Evolutionary conservation across 1,140 invertebrate species (phyloP).

Genomic region (Microplitis demolitor): DNA sequence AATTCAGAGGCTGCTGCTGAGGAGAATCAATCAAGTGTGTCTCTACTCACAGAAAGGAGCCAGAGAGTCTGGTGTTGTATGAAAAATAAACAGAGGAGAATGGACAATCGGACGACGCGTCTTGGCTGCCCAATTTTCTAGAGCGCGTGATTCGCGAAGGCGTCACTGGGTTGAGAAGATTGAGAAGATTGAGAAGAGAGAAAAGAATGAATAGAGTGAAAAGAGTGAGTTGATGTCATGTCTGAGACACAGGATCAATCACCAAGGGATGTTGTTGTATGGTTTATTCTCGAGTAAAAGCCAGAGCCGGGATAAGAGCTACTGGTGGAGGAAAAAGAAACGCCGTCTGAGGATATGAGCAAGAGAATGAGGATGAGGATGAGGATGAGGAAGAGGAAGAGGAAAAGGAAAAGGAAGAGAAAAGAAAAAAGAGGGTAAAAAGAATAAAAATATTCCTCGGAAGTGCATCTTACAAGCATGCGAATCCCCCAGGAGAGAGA

Average conservation of each 20-base stretch:
- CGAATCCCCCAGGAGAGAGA: constrained; percentile 8
- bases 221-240: constrained; percentile 14
- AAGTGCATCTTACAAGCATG: neutral
- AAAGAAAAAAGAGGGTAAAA: no score
- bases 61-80: neutral
- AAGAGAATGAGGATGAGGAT: neutral
- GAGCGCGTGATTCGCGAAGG: constrained; percentile 6
- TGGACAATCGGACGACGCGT: constrained; percentile 13
- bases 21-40: neutral
- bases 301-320: neutral
- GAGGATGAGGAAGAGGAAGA: neutral
- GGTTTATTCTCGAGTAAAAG: neutral
- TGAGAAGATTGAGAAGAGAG: neutral
- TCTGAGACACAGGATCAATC: constrained; percentile 18
- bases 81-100: neutral
- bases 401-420: no score
- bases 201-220: neutral
- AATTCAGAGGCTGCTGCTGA: neutral
- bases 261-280: neutral
- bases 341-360: neutral
- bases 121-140: constrained; percentile 15
- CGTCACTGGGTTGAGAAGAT: neutral
- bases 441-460: no score
- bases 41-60: neutral
- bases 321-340: neutral